Conservation (phyloP, 2,113 vertebrate species). For the Psophia crepitans region DNA sequence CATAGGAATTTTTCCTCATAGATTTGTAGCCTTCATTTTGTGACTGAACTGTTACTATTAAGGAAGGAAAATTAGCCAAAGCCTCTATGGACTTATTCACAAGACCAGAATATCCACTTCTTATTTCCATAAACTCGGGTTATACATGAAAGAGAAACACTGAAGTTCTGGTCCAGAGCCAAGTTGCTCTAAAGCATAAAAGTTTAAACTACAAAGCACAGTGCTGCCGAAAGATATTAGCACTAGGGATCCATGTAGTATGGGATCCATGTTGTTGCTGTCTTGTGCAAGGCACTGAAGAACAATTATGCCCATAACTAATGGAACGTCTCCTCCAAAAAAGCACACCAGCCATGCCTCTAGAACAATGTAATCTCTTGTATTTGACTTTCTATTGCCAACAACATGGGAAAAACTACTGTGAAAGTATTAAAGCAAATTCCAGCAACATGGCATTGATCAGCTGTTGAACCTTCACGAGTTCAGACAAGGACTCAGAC, state of each 20-base stretch:
- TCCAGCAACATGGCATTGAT: background rate
- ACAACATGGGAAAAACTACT: background rate
- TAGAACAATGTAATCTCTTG: background rate
- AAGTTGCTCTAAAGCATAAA: background rate
- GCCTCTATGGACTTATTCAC: background rate
- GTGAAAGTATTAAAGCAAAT: background rate
- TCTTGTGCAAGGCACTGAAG: conserved; percentile 6
- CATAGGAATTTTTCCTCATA: background rate
- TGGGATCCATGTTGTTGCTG: background rate
- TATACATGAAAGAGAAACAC: conserved; percentile 15
- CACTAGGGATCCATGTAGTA: background rate
- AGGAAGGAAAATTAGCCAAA: conserved; percentile 32
- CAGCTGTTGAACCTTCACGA: background rate
- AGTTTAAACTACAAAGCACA: background rate
- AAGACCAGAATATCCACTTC: background rate
- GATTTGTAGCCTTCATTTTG: conserved; percentile 10
- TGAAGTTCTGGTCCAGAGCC: conserved; percentile 26
- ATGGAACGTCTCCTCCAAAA: background rate
- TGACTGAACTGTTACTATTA: conserved; percentile 15
- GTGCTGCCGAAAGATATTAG: background rate
- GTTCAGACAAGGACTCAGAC: background rate
- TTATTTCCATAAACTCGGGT: conserved; percentile 18
- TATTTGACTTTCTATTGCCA: background rate
- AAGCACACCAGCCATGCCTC: background rate
- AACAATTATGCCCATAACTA: background rate